Evolutionary conservation across 1,140 invertebrate genomes (phyloP).

Genomic region (Ooceraea biroi): DNA sequence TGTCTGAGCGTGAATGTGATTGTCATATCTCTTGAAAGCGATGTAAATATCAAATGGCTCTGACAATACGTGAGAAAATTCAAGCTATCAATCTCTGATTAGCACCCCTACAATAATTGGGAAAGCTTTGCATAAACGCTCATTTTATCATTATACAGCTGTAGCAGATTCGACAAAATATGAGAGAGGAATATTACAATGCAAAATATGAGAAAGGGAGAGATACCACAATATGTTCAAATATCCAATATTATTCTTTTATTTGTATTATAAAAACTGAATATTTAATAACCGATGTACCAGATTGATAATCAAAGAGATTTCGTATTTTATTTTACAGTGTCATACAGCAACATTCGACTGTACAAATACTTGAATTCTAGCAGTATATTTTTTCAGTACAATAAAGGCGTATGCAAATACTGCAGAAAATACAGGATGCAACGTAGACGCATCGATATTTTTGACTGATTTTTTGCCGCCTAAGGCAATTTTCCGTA

Average conservation of each 20-base stretch:
- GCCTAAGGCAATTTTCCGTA: conserved; percentile 14
- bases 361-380: conserved; percentile 12
- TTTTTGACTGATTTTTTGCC: conserved; percentile 20
- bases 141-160: conserved; percentile 26
- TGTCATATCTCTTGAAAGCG: conserved; percentile 37
- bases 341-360: not conserved
- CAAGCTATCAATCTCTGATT: conserved; percentile 36
- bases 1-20: conserved; percentile 19
- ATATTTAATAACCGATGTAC: conserved; percentile 8
- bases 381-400: conserved; percentile 30
- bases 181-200: no score
- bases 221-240: not conserved
- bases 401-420: conserved; percentile 2
- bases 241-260: not conserved
- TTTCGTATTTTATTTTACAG: not conserved
- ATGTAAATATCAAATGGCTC: conserved; percentile 42
- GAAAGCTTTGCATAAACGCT: not conserved
- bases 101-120: not conserved
- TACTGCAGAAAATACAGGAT: conserved; percentile 30
- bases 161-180: not conserved
- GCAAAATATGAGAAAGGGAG: not conserved
- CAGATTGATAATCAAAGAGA: not conserved
- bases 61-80: conserved; percentile 46
- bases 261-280: conserved; percentile 1
- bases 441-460: not conserved